Evolutionary conservation across 2,113 vertebrate species (phyloP).

Genomic region (Corvus cornix): DNA sequence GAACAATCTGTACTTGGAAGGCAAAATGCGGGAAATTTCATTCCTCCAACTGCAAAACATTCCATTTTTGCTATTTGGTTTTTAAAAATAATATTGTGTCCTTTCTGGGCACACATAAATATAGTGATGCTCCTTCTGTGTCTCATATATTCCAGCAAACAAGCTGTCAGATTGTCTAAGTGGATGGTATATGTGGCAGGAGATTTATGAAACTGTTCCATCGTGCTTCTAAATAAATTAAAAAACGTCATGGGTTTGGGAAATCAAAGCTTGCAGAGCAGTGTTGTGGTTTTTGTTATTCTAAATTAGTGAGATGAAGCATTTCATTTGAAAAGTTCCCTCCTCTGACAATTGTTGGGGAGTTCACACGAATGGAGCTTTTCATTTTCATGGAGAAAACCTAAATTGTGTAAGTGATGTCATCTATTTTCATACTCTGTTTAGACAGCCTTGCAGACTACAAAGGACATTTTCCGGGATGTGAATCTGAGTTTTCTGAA

Average conservation of each 20-base stretch:
- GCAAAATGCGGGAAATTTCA: not conserved
- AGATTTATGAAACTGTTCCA: not conserved
- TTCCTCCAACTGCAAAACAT: not conserved
- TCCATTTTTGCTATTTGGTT: not conserved
- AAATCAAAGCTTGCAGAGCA: not conserved
- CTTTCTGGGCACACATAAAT: not conserved
- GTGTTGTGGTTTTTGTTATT: not conserved
- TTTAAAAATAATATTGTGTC: not conserved
- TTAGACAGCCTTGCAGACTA: not conserved
- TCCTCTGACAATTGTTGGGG: not conserved
- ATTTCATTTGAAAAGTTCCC: not conserved
- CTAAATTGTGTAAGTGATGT: not conserved
- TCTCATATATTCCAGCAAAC: not conserved
- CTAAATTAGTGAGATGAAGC: not conserved
- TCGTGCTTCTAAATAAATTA: not conserved
- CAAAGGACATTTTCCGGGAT: not conserved
- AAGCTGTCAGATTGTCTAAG: not conserved
- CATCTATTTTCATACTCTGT: not conserved
- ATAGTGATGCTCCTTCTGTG: not conserved
- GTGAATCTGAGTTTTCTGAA: not conserved
- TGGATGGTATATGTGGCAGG: not conserved
- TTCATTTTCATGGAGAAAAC: not conserved
- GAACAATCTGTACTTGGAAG: not conserved
- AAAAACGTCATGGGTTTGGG: not conserved
- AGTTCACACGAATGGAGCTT: not conserved